Evolutionary conservation across 92 coral and sea anemone genomes (phyloP).

Genomic region (Galaxea fascicularis): DNA sequence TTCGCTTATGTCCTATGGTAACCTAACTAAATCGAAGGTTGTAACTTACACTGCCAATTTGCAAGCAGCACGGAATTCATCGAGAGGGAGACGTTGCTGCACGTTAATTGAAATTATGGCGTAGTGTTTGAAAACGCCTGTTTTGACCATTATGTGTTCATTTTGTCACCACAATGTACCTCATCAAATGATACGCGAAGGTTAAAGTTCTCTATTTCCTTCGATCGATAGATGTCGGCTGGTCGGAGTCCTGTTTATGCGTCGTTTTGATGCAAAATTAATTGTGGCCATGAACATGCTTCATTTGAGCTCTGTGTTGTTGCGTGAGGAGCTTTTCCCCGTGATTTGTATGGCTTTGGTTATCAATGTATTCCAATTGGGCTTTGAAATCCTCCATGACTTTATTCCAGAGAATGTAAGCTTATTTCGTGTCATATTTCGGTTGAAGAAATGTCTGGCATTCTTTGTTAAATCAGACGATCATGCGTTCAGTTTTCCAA

Average conservation of each 20-base stretch:
- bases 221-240: background rate
- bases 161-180: background rate
- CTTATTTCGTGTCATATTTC: conserved; percentile 45
- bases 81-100: background rate
- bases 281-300: conserved; percentile 3
- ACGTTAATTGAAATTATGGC: conserved; percentile 4
- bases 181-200: conserved; percentile 3
- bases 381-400: background rate
- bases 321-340: background rate
- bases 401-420: conserved; percentile 1
- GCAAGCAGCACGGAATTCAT: background rate
- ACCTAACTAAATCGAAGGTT: background rate
- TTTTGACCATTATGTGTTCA: background rate
- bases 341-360: background rate
- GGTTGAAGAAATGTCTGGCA: conserved; percentile 29
- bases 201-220: background rate
- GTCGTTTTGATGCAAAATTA: conserved; percentile 31
- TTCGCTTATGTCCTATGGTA: background rate
- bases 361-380: background rate
- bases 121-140: conserved; percentile 7
- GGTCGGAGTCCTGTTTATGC: background rate
- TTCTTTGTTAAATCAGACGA: conserved; percentile 16
- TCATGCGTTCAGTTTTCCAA: background rate
- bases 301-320: background rate
- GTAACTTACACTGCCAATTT: conserved; percentile 1